These are phyloP conservation scores for Anthoscopus minutus DNA, from an alignment of 2,113 vertebrate genomes.

Conservation along the genomic window DNA sequence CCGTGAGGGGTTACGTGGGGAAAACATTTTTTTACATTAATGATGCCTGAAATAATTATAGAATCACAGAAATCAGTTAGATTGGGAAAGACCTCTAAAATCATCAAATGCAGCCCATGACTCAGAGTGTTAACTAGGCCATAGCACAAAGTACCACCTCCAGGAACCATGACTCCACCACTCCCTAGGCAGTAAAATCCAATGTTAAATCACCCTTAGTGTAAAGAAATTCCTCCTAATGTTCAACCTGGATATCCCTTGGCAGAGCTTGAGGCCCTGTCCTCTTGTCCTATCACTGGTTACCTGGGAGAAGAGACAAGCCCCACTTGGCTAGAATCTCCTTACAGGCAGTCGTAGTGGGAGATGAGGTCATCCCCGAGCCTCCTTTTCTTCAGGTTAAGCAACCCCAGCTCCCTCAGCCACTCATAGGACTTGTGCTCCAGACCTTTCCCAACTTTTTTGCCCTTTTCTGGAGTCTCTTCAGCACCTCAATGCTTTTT, in stretches of 20 bases:
- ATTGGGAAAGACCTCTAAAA: background rate
- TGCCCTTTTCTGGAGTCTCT: background rate
- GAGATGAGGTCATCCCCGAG: fast-evolving
- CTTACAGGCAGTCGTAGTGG: background rate
- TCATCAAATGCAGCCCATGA: background rate
- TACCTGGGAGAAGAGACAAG: background rate
- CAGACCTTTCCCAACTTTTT: background rate
- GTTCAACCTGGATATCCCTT: background rate
- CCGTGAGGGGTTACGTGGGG: background rate
- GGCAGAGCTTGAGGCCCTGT: background rate
- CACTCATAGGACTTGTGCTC: background rate
- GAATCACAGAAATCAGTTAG: background rate
- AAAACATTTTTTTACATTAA: background rate
- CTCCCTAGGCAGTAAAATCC: background rate
- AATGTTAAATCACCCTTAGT: background rate
- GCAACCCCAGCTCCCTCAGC: background rate
- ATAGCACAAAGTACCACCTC: background rate
- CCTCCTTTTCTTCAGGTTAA: background rate
- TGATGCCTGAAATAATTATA: background rate
- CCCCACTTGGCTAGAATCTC: too few relatives aligned
- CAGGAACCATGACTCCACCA: background rate
- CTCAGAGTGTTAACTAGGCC: background rate
- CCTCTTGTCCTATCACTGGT: background rate
- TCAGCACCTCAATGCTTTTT: background rate
- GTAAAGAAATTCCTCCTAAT: background rate